Percentiles rank a stretch among this genome's conserved stretches.
phyloP scores from a whole-genome alignment of 2,888 invertebrate species.

The Agrochola circellaris region DNA sequence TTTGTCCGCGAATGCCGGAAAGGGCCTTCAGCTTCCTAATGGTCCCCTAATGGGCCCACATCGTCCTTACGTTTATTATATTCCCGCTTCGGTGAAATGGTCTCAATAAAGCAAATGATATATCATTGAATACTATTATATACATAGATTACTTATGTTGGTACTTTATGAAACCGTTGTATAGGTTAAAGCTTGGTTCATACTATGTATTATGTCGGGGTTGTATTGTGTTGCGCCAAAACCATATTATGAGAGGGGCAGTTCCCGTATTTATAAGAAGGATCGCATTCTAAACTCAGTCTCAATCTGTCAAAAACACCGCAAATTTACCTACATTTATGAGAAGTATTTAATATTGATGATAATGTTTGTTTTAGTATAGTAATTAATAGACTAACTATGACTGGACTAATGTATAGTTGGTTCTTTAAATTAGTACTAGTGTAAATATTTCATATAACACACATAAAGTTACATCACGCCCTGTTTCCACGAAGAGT shows the following conservation, averaged over 20 bases:
- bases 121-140: conserved; percentile 24
- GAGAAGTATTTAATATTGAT: no score
- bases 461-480: no score
- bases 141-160: not conserved
- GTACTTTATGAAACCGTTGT: conserved; percentile 5
- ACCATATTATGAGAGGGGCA: not conserved
- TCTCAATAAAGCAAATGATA: conserved; percentile 27
- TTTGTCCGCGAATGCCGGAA: conserved; percentile 48
- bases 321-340: no score
- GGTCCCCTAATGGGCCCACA: conserved; percentile 31
- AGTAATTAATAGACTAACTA: no score
- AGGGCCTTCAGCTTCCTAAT: conserved; percentile 29
- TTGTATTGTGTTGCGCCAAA: not conserved
- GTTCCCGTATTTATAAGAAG: no score
- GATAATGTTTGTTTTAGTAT: no score
- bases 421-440: no score
- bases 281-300: no score
- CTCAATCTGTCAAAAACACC: no score
- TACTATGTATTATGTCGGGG: not conserved
- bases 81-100: conserved; percentile 28
- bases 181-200: not conserved
- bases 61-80: conserved; percentile 35
- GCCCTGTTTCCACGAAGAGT: no score
- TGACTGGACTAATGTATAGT: no score
- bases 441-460: no score